These are phyloP conservation scores for Cotesia typhae DNA, from an alignment of 1,140 invertebrate genomes.

Conservation along the genomic window DNA sequence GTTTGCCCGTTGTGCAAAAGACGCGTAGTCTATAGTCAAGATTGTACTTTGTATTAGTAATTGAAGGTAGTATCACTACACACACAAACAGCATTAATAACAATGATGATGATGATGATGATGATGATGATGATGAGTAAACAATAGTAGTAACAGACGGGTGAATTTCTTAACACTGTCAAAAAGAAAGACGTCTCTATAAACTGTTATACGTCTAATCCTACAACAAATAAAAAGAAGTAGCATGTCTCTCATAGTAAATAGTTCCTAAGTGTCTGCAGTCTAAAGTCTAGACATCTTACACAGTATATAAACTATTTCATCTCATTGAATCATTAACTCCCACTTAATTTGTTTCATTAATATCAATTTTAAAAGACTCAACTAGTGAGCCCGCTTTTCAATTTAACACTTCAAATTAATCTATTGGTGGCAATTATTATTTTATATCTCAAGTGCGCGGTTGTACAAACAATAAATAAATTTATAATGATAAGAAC, in stretches of 20 bases:
- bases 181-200: no score
- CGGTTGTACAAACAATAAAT: neutral
- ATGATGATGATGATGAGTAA: neutral
- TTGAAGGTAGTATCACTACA: neutral
- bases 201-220: neutral
- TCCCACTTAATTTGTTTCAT: slow-evolving; percentile 4
- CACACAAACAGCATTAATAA: neutral
- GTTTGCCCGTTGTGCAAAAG: slow-evolving; percentile 17
- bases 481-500: neutral
- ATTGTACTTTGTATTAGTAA: neutral
- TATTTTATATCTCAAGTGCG: neutral
- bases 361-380: slow-evolving; percentile 10
- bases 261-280: slow-evolving; percentile 2
- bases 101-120: neutral
- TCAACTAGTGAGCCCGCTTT: slow-evolving; percentile 1
- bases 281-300: neutral
- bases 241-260: neutral
- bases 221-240: neutral
- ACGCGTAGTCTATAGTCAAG: neutral
- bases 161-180: no score
- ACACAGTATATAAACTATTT: neutral
- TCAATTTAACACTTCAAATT: slow-evolving; percentile 8
- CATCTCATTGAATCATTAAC: slow-evolving; percentile 6
- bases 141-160: no score
- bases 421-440: slow-evolving; percentile 8